These are phyloP conservation scores for Neolamprologus modestus DNA, from an alignment of 2,113 vertebrate species.

Conservation along the genomic window DNA sequence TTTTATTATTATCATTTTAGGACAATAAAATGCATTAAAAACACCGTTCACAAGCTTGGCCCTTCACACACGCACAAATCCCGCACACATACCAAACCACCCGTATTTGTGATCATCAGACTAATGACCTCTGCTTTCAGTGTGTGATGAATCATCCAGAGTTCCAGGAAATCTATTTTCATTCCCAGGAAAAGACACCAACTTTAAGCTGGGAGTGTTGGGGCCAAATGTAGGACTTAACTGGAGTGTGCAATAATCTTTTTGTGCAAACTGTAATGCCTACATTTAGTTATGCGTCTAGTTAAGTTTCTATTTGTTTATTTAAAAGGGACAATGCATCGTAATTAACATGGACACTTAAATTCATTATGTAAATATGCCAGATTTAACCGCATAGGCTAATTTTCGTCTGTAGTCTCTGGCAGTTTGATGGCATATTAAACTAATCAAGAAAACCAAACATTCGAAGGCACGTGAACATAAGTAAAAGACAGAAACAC, in stretches of 20 bases:
- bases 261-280: neutral
- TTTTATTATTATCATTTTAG: neutral
- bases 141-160: conserved; percentile 51
- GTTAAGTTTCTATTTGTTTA: neutral
- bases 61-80: neutral
- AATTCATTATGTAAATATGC: neutral
- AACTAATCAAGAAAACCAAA: neutral
- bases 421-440: neutral
- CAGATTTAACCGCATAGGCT: neutral
- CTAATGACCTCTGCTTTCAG: conserved; percentile 57
- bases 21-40: neutral
- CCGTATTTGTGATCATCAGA: conserved; percentile 41
- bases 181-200: conserved; percentile 29
- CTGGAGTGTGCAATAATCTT: neutral
- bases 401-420: neutral
- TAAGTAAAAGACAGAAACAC: neutral
- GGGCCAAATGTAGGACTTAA: conserved; percentile 5
- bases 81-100: neutral
- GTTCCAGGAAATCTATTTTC: conserved; percentile 50
- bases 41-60: neutral
- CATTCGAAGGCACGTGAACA: neutral
- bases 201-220: conserved; percentile 23
- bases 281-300: neutral
- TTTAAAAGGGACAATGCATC: neutral
- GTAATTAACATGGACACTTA: neutral